These are phyloP conservation scores for Phrynocephalus vlangalii DNA, from an alignment of 2,797 vertebrate genomes.

Conservation along the genomic window DNA sequence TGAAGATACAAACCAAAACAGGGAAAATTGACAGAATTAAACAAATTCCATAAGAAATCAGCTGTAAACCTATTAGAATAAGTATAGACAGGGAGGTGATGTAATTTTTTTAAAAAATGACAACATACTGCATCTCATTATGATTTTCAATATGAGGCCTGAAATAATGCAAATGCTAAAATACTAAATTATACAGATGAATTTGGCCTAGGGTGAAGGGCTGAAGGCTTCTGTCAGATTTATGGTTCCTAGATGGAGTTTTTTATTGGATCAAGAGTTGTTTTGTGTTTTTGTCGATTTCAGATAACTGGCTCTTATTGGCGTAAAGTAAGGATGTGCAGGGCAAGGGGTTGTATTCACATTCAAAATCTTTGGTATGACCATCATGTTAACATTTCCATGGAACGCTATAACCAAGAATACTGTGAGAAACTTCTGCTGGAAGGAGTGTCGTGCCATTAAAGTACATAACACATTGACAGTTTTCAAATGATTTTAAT, in stretches of 20 bases:
- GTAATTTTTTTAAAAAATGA: not conserved
- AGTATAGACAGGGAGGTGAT: not conserved
- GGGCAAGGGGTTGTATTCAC: not conserved
- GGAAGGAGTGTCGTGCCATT: not conserved
- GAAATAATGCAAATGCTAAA: not conserved
- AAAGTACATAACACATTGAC: constrained; percentile 54
- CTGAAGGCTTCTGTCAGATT: not conserved
- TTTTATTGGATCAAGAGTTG: not conserved
- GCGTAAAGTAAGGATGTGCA: not conserved
- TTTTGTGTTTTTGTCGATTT: not conserved
- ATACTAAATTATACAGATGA: not conserved
- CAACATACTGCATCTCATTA: not conserved
- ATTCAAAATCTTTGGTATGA: not conserved
- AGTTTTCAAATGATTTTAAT: constrained; percentile 93
- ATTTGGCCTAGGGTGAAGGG: not conserved
- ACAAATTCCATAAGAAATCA: not conserved
- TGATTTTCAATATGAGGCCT: not conserved
- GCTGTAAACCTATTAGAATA: not conserved
- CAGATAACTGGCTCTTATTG: not conserved
- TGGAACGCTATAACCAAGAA: not conserved
- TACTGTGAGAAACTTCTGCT: not conserved
- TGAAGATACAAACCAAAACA: not conserved
- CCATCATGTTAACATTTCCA: not conserved
- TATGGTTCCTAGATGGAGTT: not conserved
- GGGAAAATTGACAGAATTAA: not conserved